phyloP scores from a whole-genome alignment of 1,140 invertebrate species.

The Eubasilissa regina region DNA sequence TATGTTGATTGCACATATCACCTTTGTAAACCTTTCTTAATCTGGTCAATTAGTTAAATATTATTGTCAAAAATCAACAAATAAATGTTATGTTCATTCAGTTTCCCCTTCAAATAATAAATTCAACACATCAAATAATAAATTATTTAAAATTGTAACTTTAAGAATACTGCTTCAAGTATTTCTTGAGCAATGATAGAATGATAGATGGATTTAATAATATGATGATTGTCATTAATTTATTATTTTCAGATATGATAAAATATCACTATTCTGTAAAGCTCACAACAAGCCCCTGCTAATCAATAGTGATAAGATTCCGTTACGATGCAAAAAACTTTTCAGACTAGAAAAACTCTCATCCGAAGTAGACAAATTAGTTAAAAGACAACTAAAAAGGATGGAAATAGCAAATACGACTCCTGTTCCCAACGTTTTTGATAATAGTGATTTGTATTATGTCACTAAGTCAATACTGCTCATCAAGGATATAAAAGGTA shows the following conservation, averaged over 20 bases:
- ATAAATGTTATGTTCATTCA: no score
- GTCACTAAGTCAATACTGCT: conserved; percentile 67
- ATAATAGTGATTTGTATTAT: conserved; percentile 65
- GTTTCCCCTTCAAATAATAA: no score
- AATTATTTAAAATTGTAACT: no score
- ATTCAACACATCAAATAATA: no score
- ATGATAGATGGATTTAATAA: no score
- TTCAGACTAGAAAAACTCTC: conserved; percentile 69
- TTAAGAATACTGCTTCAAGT: no score
- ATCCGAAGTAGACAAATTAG: conserved; percentile 64
- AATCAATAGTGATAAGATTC: conserved; percentile 64
- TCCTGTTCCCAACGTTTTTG: conserved; percentile 64
- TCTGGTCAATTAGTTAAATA: no score
- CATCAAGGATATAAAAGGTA: conserved; percentile 69
- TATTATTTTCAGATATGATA: conserved; percentile 65
- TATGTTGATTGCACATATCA: no score
- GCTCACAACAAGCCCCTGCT: conserved; percentile 77
- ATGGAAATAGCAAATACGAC: conserved; percentile 63
- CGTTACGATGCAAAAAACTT: conserved; percentile 78
- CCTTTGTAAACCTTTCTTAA: background rate
- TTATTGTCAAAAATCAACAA: no score
- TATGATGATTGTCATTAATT: background rate
- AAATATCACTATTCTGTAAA: conserved; percentile 69
- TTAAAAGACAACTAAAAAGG: conserved; percentile 65
- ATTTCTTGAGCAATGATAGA: no score